These are phyloP conservation scores for Xiphias gladius DNA, from an alignment of 2,113 vertebrate species.

Conservation along the genomic window DNA sequence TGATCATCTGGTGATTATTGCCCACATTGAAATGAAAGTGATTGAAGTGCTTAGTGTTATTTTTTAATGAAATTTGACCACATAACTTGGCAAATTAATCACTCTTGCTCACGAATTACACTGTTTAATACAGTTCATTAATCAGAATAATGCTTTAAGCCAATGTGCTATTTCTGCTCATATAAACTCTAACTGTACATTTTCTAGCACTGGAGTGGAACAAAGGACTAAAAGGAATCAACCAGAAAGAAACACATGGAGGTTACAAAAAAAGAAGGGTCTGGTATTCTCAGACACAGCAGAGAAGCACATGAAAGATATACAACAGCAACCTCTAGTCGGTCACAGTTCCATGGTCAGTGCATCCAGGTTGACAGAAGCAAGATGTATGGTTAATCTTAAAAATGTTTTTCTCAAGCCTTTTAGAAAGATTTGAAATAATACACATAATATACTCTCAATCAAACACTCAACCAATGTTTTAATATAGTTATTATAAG, in stretches of 20 bases:
- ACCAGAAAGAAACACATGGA: not conserved
- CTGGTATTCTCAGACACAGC: slow-evolving; percentile 12
- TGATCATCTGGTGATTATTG: not conserved
- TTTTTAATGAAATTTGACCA: not conserved
- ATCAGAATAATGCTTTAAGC: slow-evolving; percentile 7
- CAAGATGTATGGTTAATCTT: not conserved
- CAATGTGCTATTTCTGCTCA: not conserved
- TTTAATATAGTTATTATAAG: not conserved
- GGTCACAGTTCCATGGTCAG: slow-evolving; percentile 22
- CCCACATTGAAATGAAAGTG: not conserved
- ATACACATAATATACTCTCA: not conserved
- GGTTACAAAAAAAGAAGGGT: slow-evolving; percentile 2
- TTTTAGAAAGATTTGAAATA: slow-evolving; percentile 9
- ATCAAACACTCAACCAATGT: not conserved
- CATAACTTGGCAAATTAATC: not conserved
- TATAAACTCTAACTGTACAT: not conserved
- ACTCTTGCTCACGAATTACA: not conserved
- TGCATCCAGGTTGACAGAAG: not conserved
- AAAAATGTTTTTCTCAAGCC: slow-evolving; percentile 21
- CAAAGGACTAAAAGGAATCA: not conserved
- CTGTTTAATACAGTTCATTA: slow-evolving; percentile 6
- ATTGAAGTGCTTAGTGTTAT: not conserved
- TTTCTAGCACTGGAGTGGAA: not conserved
- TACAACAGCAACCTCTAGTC: slow-evolving; percentile 69
- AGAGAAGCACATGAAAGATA: slow-evolving; percentile 7